Evolutionary conservation across 2,888 invertebrate species (phyloP).

Genomic region (Eudasyphora cyanicolor): DNA sequence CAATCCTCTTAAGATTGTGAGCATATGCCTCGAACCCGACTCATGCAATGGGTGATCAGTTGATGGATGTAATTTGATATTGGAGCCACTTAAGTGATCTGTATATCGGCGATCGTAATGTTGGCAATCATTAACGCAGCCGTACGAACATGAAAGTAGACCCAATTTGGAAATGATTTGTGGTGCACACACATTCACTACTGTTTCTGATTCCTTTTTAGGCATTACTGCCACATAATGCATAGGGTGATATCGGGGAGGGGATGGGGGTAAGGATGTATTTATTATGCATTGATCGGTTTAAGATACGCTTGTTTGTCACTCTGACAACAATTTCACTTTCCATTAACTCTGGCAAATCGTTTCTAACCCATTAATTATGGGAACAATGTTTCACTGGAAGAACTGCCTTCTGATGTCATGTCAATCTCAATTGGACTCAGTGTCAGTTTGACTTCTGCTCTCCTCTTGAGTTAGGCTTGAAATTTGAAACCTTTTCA

Average conservation of each 20-base stretch:
- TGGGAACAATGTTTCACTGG: background rate
- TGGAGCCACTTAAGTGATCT: conserved; percentile 52
- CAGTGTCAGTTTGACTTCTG: conserved; percentile 36
- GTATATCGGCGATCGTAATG: background rate
- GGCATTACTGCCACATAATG: background rate
- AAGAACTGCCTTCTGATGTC: conserved; percentile 12
- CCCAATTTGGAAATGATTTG: conserved; percentile 31
- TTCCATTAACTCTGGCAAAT: conserved; percentile 46
- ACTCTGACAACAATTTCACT: conserved; percentile 56
- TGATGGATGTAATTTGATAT: conserved; percentile 59
- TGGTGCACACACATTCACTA: conserved; percentile 32
- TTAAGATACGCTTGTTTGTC: conserved; percentile 52
- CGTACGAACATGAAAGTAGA: too few species aligned
- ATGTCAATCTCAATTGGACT: conserved; percentile 61
- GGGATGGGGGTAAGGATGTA: conserved; percentile 7
- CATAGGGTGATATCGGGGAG: conserved; percentile 37
- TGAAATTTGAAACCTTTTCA: conserved; percentile 35
- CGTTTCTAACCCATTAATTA: conserved; percentile 40
- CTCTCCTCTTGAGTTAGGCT: conserved; percentile 3
- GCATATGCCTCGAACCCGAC: background rate
- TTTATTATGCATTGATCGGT: background rate
- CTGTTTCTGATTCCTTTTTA: conserved; percentile 22
- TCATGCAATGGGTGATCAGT: conserved; percentile 35
- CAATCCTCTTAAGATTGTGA: conserved; percentile 55
- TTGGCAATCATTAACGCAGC: too few species aligned